These are phyloP conservation scores for Dipodomys spectabilis DNA, from an alignment of 2,113 vertebrate genomes.

Conservation along the genomic window DNA sequence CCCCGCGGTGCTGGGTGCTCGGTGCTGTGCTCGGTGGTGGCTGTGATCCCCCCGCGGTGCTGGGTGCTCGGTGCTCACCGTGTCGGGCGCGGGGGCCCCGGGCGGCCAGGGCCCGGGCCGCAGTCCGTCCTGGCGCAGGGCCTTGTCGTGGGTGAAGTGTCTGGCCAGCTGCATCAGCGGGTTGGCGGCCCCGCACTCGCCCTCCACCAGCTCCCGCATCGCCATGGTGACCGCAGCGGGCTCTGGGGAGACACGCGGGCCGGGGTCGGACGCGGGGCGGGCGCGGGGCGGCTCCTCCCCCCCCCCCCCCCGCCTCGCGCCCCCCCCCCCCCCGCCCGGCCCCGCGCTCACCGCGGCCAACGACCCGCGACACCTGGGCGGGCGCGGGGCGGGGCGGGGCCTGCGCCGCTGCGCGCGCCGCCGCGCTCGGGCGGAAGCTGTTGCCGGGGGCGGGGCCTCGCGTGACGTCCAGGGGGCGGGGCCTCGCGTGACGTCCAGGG, in stretches of 20 bases:
- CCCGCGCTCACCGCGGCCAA: conserved; percentile 29
- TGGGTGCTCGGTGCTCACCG: conserved; percentile 74
- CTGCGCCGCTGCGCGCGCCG: no score
- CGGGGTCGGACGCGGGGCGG: no score
- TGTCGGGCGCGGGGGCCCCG: conserved; percentile 64
- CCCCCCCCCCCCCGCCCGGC: background rate
- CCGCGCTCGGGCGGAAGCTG: background rate
- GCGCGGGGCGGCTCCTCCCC: no score
- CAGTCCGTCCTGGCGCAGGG: conserved; percentile 89
- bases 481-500: no score
- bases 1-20: no score
- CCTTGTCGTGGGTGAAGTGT: conserved; percentile 95
- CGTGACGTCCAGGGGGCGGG: background rate
- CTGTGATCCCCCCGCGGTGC: no score
- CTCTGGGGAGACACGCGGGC: no score
- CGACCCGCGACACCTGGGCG: background rate
- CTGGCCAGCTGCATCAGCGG: conserved; percentile 97
- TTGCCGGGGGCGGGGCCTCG: conserved; percentile 1
- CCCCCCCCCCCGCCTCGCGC: no score
- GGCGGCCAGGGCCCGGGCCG: no score
- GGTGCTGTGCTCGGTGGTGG: no score
- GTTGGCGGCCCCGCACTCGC: conserved; percentile 97
- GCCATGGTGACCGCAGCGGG: conserved; percentile 91
- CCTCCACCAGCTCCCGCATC: conserved; percentile 98
- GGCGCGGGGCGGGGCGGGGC: background rate